Evolutionary conservation across 2,797 vertebrate genomes (phyloP), one percentile per base, ranked within the genome.

Genomic region (Salarias fasciatus): DNA sequence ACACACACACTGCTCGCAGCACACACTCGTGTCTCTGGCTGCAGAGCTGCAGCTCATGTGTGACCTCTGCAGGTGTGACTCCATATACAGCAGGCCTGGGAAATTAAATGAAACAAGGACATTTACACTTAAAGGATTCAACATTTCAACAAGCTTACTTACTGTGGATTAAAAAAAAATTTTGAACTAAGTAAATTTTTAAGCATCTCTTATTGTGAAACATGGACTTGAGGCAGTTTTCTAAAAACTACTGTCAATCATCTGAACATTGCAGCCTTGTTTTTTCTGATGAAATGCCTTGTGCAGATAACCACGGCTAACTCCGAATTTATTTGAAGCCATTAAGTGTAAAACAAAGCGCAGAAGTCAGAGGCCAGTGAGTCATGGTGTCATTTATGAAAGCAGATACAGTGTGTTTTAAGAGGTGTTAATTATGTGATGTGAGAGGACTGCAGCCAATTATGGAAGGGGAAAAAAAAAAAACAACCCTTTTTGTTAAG

Each of bases 11-110:
- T 68, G 58, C 74, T 31, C 55, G 75, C 54, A 68, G n/a, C 40
- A 46, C 68, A 62, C 67, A 68, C 75, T 82, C 67, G 73, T 52
- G 53, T 50, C 43, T 75, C 58, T 69, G 37, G 55, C 49, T 63
- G 64, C 60, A 64, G 61, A n/a, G n/a, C n/a, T 65, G 72, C 62
- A 82, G 87, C 84, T 89, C 86, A 80, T 69, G 75, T 86, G 75
- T 80, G 87, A 87, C 87, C 76, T 86, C 84, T 82, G 77, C 90
- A 90, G 88, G 87, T 88, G 72, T 78, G 82, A 24, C 28, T 63
- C 24, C 30, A 68, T 31, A 74, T 38, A 63, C 48, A 69, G 46
- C 53, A 50, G 29, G 37, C 43, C 50, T 55, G 24, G 24, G 15
- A 12, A 31, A 9, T 43, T 49, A 29, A 14, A 29, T 53, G 42